Evolutionary conservation across 2,888 invertebrate species (phyloP).

Genomic region (Napeogenes sylphis): DNA sequence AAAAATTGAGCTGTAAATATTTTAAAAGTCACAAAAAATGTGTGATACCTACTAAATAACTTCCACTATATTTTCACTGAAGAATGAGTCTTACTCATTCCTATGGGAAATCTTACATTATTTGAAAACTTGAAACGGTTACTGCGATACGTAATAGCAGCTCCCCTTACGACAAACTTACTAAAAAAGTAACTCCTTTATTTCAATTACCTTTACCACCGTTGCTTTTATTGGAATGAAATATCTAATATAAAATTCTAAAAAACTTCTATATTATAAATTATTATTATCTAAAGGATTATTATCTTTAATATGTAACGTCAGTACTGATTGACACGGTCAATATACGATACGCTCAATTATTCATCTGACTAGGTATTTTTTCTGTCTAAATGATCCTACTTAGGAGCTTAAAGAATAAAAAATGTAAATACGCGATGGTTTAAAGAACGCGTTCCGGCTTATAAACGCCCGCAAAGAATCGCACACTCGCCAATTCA

Average conservation of each 20-base stretch:
- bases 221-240: too few species aligned
- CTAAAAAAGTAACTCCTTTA: conserved; percentile 11
- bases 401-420: conserved; percentile 31
- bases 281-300: too few species aligned
- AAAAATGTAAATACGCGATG: conserved; percentile 35
- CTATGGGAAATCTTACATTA: conserved; percentile 40
- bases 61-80: too few species aligned
- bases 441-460: conserved; percentile 46
- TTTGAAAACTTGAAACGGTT: conserved; percentile 35
- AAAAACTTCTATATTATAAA: too few species aligned
- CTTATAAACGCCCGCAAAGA: conserved; percentile 56
- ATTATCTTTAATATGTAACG: too few species aligned
- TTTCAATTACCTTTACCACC: not conserved
- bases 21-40: too few species aligned
- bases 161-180: conserved; percentile 23
- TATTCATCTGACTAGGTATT: not conserved
- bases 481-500: conserved; percentile 45
- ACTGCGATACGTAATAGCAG: conserved; percentile 30
- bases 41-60: too few species aligned
- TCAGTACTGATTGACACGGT: not conserved
- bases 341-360: not conserved
- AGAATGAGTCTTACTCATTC: conserved; percentile 28
- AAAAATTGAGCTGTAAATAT: too few species aligned
- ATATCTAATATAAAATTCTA: too few species aligned
- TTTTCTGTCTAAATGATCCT: conserved; percentile 24